These are phyloP conservation scores for Lasioglossum villosulum DNA, from an alignment of 2,888 invertebrate species.

Conservation along the genomic window DNA sequence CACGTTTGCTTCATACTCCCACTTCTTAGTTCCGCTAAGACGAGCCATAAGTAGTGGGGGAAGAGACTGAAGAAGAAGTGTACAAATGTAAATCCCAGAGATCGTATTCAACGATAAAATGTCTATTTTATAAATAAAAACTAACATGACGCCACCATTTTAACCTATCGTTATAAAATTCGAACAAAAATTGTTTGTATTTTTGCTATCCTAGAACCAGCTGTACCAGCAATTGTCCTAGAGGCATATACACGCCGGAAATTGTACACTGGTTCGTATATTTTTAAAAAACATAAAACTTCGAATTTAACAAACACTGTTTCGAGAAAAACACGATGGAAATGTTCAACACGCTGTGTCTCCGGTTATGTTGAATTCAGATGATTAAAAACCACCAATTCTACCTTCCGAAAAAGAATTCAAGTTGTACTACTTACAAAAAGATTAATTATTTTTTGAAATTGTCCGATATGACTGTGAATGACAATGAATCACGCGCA, in stretches of 20 bases:
- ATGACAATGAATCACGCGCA: neutral
- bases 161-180: neutral
- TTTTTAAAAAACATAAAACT: neutral
- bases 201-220: neutral
- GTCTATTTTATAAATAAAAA: too few species aligned
- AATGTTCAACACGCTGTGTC: neutral
- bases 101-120: too few species aligned
- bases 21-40: too few species aligned
- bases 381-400: neutral
- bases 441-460: neutral
- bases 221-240: neutral
- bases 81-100: too few species aligned
- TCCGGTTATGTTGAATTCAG: neutral
- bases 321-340: neutral
- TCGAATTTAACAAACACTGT: neutral
- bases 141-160: too few species aligned
- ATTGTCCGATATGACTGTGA: too few species aligned
- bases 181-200: neutral
- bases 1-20: too few species aligned
- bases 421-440: neutral
- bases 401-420: neutral
- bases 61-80: too few species aligned
- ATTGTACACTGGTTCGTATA: neutral
- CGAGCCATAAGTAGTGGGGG: too few species aligned
- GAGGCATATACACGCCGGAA: neutral